phyloP scores from a whole-genome alignment of 2,797 vertebrate genomes.

The Remorina albescens region DNA sequence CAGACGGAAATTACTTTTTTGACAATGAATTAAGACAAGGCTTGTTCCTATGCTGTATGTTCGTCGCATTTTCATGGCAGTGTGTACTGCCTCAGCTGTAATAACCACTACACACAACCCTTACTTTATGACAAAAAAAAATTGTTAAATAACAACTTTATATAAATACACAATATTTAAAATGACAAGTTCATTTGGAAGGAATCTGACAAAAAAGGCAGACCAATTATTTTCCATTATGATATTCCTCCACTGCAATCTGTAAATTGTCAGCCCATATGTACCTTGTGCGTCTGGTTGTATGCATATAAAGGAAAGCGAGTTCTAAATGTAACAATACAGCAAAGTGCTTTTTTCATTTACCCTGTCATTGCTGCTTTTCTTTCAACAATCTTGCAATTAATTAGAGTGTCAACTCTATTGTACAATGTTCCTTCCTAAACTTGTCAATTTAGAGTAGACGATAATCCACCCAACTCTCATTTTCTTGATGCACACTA shows the following conservation, averaged over 20 bases:
- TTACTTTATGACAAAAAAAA: conserved; percentile 50
- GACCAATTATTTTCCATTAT: conserved; percentile 70
- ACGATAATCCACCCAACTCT: conserved; percentile 25
- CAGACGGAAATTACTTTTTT: conserved; percentile 38
- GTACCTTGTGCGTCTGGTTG: conserved; percentile 19
- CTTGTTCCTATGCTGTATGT: conserved; percentile 43
- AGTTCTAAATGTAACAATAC: conserved; percentile 64
- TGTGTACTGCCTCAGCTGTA: conserved; percentile 38
- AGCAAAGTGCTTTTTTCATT: conserved; percentile 64
- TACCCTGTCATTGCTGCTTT: conserved; percentile 41
- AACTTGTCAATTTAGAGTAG: conserved; percentile 25
- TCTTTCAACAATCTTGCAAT: conserved; percentile 45
- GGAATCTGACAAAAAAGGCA: conserved; percentile 45
- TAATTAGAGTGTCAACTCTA: conserved; percentile 53
- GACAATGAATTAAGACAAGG: conserved; percentile 41
- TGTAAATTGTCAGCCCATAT: conserved; percentile 41
- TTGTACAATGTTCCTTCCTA: conserved; percentile 31
- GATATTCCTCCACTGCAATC: conserved; percentile 36
- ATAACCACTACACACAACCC: conserved; percentile 30
- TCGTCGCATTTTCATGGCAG: conserved; percentile 45
- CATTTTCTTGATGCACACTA: conserved; percentile 14
- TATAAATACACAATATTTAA: conserved; percentile 44
- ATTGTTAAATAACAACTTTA: conserved; percentile 67
- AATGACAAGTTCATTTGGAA: conserved; percentile 71
- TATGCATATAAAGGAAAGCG: conserved; percentile 28